A percentile compares a stretch with the other conserved stretches of the same genome.
These are phyloP conservation scores for Opisthocomus hoazin DNA, from an alignment of 2,113 vertebrate genomes.

Conservation along the genomic window DNA sequence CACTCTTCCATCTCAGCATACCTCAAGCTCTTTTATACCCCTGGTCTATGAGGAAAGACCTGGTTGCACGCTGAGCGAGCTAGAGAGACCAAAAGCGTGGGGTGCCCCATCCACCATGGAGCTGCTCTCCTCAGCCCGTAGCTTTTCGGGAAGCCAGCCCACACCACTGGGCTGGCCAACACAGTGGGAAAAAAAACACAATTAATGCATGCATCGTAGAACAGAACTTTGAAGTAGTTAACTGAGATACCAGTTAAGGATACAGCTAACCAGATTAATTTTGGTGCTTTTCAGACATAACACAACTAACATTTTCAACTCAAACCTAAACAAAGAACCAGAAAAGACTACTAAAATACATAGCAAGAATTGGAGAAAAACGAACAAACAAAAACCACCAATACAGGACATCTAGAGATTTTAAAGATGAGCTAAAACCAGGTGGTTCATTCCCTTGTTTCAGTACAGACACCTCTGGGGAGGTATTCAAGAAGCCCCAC, in stretches of 20 bases:
- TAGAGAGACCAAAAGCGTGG: background rate
- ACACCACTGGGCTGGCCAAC: background rate
- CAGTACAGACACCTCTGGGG: background rate
- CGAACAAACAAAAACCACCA: background rate
- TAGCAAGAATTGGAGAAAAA: background rate
- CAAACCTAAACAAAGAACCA: background rate
- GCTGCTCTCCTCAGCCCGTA: background rate
- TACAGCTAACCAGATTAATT: background rate
- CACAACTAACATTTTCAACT: background rate
- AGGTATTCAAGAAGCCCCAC: too few relatives aligned
- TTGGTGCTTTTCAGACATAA: background rate
- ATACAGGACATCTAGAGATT: background rate
- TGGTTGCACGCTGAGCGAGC: rapidly evolving
- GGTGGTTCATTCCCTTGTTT: background rate
- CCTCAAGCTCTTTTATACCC: background rate
- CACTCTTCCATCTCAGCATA: background rate
- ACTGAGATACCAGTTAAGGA: background rate
- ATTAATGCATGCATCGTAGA: background rate
- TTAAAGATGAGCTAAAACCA: background rate
- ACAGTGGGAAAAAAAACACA: background rate
- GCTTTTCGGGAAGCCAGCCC: background rate
- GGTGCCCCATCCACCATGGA: background rate
- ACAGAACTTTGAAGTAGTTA: background rate
- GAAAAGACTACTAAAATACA: background rate
- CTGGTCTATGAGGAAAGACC: background rate